Conservation (phyloP, 2,888 invertebrate genomes). For the Itoplectis maculator region DNA sequence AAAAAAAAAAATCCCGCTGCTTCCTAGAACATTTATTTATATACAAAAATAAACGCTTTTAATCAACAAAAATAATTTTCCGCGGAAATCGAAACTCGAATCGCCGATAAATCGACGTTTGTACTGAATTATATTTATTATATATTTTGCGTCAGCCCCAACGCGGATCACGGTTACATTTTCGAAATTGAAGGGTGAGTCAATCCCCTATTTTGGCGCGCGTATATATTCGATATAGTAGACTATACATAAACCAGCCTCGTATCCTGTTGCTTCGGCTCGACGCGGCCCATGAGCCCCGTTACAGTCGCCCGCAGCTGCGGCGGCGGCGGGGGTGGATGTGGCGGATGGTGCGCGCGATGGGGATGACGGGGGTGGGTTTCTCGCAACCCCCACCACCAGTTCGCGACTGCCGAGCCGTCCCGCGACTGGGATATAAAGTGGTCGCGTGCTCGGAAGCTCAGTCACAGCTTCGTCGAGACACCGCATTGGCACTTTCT, state of each 20-base stretch:
- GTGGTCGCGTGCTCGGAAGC: slow-evolving; percentile 82
- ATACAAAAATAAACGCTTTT: no score
- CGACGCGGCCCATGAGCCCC: slow-evolving; percentile 10
- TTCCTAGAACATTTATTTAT: no score
- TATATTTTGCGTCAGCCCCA: neutral
- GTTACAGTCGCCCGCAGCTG: neutral
- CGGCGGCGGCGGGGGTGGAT: neutral
- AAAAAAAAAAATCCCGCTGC: no score
- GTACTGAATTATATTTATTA: neutral
- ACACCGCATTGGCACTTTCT: slow-evolving; percentile 54
- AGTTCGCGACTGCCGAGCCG: slow-evolving; percentile 66
- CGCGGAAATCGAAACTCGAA: neutral
- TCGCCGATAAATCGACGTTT: neutral
- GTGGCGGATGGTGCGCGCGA: slow-evolving; percentile 56
- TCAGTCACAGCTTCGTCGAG: slow-evolving; percentile 80
- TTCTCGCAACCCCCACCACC: slow-evolving; percentile 62
- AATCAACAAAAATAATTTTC: neutral
- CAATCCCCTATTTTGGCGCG: neutral
- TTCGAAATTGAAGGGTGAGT: slow-evolving; percentile 3
- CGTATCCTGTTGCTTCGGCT: slow-evolving; percentile 61
- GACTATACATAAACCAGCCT: slow-evolving; percentile 7
- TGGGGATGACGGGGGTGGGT: slow-evolving; percentile 54
- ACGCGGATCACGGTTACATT: neutral
- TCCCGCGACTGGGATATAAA: slow-evolving; percentile 79
- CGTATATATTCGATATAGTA: neutral